Percentiles rank a stretch among this genome's conserved stretches.
Evolutionary conservation across 2,888 invertebrate species (phyloP).

Genomic region (Chymomyza caudatula): DNA sequence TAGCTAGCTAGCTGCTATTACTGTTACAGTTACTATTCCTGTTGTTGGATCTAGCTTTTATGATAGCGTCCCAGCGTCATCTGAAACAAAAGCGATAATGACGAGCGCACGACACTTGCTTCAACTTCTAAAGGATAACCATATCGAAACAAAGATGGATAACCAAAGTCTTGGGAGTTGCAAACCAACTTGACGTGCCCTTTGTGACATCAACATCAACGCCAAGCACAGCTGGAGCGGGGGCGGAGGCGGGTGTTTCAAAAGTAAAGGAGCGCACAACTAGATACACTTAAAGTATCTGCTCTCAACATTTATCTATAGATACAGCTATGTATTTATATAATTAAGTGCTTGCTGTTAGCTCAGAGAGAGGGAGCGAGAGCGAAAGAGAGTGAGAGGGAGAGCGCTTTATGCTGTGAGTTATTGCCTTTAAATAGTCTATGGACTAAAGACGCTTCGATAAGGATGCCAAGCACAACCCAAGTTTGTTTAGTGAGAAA

Average conservation of each 20-base stretch:
- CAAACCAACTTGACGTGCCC: constrained; percentile 36
- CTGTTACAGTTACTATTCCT: constrained; percentile 5
- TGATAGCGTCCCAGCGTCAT: background rate
- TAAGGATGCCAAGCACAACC: background rate
- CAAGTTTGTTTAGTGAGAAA: background rate
- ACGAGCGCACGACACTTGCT: constrained; percentile 61
- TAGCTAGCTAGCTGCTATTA: constrained; percentile 36
- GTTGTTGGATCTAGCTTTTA: background rate
- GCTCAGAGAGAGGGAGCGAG: background rate
- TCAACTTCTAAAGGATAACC: constrained; percentile 61
- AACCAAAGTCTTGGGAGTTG: constrained; percentile 41
- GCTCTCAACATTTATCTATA: background rate
- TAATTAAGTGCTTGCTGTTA: constrained; percentile 58
- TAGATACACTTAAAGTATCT: background rate
- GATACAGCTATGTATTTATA: constrained; percentile 44
- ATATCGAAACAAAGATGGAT: constrained; percentile 66
- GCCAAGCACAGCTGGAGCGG: background rate
- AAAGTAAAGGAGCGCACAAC: too few species aligned
- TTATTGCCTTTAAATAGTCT: background rate
- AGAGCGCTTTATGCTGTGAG: background rate
- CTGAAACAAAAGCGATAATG: constrained; percentile 65
- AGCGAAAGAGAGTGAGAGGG: too few species aligned
- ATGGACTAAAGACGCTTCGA: background rate
- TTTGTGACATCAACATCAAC: constrained; percentile 28
- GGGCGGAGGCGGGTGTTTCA: too few species aligned